Percentiles rank a stretch among this genome's conserved stretches.
phyloP scores from a whole-genome alignment of 2,888 invertebrate species.

The Xestoiulus laeticollis region DNA sequence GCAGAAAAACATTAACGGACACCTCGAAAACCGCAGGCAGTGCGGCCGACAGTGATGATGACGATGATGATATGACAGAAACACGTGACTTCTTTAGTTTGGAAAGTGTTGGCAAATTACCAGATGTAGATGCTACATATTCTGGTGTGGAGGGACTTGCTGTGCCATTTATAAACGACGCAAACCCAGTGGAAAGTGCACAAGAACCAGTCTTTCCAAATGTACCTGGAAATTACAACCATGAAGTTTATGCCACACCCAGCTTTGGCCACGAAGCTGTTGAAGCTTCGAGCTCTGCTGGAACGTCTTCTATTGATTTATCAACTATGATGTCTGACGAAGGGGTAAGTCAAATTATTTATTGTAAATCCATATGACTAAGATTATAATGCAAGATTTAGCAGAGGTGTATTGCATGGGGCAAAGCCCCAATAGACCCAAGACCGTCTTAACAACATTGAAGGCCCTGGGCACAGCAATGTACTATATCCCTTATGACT shows the following conservation, averaged over 20 bases:
- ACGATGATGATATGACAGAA: constrained; percentile 32
- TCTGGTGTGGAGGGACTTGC: background rate
- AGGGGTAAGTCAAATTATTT: constrained; percentile 4
- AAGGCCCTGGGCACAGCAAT: no score
- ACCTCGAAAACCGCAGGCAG: background rate
- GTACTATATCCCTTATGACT: no score
- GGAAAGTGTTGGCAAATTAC: background rate
- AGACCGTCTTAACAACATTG: no score
- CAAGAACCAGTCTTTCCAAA: background rate
- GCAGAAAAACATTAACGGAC: background rate
- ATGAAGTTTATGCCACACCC: background rate
- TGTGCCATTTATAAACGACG: background rate
- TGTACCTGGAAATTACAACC: background rate
- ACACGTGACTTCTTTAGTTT: constrained; percentile 31
- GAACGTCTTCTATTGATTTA: background rate
- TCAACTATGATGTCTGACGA: background rate
- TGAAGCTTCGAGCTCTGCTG: background rate
- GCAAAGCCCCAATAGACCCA: no score
- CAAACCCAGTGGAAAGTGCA: background rate
- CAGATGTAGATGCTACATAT: background rate
- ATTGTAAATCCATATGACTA: background rate
- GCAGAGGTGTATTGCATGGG: no score
- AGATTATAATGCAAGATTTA: no score
- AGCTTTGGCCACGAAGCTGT: background rate
- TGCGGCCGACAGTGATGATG: background rate